Conservation (phyloP, 2,888 invertebrate genomes). For the Drosophila gaucha region DNA sequence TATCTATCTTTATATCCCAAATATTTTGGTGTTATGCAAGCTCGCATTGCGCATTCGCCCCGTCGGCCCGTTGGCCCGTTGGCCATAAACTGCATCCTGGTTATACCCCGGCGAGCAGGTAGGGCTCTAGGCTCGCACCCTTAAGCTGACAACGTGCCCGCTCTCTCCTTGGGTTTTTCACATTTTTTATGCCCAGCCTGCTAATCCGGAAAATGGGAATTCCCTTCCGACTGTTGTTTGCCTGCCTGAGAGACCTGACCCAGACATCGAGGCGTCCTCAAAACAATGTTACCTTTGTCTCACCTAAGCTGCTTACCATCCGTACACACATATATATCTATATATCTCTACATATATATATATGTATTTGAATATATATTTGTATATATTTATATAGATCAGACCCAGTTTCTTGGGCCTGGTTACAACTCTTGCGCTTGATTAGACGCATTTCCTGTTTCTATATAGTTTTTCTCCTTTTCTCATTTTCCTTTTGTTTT, state of each 20-base stretch:
- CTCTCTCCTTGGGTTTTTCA: slow-evolving; percentile 15
- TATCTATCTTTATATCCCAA: not conserved
- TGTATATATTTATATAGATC: slow-evolving; percentile 1
- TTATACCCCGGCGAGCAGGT: slow-evolving; percentile 40
- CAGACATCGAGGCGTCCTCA: slow-evolving; percentile 55
- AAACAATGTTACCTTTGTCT: slow-evolving; percentile 13
- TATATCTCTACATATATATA: not conserved
- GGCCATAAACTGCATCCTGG: slow-evolving; percentile 8
- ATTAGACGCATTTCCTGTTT: slow-evolving; percentile 76
- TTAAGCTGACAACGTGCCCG: slow-evolving; percentile 51
- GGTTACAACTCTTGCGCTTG: slow-evolving; percentile 68
- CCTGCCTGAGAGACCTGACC: slow-evolving; percentile 14
- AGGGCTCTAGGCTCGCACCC: slow-evolving; percentile 63
- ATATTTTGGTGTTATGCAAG: slow-evolving; percentile 19
- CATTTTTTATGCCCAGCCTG: slow-evolving; percentile 44
- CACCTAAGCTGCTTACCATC: slow-evolving; percentile 48
- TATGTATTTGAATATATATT: not conserved
- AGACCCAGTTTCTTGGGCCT: slow-evolving; percentile 13
- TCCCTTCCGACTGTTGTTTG: slow-evolving; percentile 65
- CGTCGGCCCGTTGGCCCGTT: not conserved
- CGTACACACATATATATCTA: not conserved
- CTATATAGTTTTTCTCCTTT: slow-evolving; percentile 5
- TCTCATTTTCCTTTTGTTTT: not conserved
- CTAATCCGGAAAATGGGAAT: slow-evolving; percentile 80
- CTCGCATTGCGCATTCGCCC: slow-evolving; percentile 69